These are phyloP conservation scores for Acomys russatus DNA, from an alignment of 2,797 vertebrate species.

Conservation along the genomic window DNA sequence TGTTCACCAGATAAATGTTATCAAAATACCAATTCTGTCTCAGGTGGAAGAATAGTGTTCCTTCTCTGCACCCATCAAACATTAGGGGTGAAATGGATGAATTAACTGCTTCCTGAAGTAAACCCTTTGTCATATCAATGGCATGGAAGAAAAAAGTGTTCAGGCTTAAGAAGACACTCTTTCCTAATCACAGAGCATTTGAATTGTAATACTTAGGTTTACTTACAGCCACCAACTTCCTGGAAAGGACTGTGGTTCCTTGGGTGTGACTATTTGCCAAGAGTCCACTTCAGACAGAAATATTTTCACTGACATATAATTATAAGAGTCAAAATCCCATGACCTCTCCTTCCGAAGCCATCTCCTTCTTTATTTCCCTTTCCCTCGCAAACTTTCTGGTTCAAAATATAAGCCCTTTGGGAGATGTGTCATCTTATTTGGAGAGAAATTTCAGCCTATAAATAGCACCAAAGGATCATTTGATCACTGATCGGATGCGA, in stretches of 20 bases:
- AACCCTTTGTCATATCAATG: not conserved
- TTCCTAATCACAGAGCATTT: not conserved
- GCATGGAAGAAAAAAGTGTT: not conserved
- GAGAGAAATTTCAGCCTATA: conserved; percentile 75
- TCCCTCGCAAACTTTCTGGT: conserved; percentile 69
- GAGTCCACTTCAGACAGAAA: conserved; percentile 67
- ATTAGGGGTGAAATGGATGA: not conserved
- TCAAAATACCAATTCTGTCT: conserved; percentile 39
- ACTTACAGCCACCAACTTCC: not conserved
- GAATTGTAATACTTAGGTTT: conserved; percentile 24
- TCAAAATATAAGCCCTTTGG: conserved; percentile 81
- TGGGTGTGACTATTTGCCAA: conserved; percentile 62
- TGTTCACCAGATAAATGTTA: conserved; percentile 16
- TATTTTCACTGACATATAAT: conserved; percentile 74
- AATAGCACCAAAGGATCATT: conserved; percentile 72
- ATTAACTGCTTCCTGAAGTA: conserved; percentile 22
- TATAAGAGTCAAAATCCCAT: conserved; percentile 83
- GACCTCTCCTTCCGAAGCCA: conserved; percentile 77
- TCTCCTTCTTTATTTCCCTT: conserved; percentile 76
- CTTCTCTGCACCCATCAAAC: not conserved
- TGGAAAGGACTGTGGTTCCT: conserved; percentile 55
- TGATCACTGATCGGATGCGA: conserved; percentile 20
- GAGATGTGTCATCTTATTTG: conserved; percentile 81
- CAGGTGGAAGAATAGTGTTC: not conserved
- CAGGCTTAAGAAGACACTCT: not conserved